Percentiles rank a stretch among this genome's conserved stretches.
Conservation (phyloP, 2,888 invertebrate genomes). For the Tipula unca region DNA sequence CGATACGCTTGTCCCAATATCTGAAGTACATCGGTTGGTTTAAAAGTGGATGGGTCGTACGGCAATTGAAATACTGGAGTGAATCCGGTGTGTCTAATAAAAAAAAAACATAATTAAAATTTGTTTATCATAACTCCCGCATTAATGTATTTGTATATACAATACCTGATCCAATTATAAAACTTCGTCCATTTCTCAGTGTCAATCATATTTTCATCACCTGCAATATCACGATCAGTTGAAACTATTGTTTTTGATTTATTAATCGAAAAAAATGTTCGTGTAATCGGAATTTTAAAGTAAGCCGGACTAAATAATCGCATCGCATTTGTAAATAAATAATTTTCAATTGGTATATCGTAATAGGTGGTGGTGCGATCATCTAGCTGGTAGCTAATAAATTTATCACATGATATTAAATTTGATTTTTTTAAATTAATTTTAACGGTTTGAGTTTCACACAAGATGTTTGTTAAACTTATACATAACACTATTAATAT, state of each 20-base stretch:
- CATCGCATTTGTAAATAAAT: background rate
- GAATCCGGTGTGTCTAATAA: constrained; percentile 45
- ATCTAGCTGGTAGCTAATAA: background rate
- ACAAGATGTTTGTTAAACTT: background rate
- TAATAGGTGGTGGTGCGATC: background rate
- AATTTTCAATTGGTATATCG: background rate
- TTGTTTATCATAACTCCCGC: background rate
- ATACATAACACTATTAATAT: background rate
- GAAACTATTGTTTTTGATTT: background rate
- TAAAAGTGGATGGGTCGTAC: constrained; percentile 54
- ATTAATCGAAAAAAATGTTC: background rate
- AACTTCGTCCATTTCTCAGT: constrained; percentile 37
- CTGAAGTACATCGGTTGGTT: constrained; percentile 55
- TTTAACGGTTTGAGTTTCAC: background rate
- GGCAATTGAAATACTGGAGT: constrained; percentile 62
- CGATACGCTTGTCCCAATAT: constrained; percentile 60
- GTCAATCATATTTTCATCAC: background rate
- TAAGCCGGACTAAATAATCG: background rate
- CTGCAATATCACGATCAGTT: background rate
- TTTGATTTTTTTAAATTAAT: constrained; percentile 15
- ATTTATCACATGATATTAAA: background rate
- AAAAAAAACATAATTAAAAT: background rate
- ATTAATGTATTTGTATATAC: background rate
- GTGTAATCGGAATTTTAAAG: background rate
- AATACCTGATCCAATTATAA: constrained; percentile 30